phyloP scores from a whole-genome alignment of 2,113 vertebrate species.

The Harpagus bidentatus region DNA sequence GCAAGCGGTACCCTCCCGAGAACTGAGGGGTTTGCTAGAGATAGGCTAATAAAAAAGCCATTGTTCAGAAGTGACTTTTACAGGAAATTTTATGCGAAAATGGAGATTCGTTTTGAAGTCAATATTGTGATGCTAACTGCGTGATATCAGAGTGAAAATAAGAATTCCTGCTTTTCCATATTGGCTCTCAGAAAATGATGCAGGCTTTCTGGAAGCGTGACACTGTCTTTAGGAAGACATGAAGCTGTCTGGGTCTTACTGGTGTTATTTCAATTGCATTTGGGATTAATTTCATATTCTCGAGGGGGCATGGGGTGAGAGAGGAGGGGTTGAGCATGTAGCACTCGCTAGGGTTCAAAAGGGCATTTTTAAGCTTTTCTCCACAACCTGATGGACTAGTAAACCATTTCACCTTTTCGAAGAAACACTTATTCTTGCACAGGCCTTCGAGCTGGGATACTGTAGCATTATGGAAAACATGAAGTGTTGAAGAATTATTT shows the following conservation, averaged over 20 bases:
- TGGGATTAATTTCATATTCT: not conserved
- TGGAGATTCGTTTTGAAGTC: not conserved
- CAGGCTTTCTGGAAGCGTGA: not conserved
- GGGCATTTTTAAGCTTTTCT: not conserved
- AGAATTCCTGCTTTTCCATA: not conserved
- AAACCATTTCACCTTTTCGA: not conserved
- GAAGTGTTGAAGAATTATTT: not conserved
- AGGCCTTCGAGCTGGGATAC: not conserved
- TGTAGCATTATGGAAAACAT: not conserved
- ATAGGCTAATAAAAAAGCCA: not conserved
- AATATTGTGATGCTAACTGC: not conserved
- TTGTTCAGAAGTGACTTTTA: not conserved
- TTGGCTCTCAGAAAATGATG: not conserved
- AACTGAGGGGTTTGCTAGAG: not conserved
- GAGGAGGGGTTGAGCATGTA: not conserved
- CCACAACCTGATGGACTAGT: not conserved
- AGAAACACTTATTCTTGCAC: not conserved
- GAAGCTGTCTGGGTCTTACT: not conserved
- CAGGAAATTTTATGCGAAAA: not conserved
- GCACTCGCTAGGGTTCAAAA: not conserved
- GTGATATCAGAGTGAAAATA: not conserved
- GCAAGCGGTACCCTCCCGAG: not conserved
- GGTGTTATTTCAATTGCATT: not conserved
- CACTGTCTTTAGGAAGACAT: not conserved
- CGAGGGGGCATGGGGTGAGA: fast-evolving